phyloP scores from a whole-genome alignment of 2,888 invertebrate genomes.

The Sipunculus nudus region DNA sequence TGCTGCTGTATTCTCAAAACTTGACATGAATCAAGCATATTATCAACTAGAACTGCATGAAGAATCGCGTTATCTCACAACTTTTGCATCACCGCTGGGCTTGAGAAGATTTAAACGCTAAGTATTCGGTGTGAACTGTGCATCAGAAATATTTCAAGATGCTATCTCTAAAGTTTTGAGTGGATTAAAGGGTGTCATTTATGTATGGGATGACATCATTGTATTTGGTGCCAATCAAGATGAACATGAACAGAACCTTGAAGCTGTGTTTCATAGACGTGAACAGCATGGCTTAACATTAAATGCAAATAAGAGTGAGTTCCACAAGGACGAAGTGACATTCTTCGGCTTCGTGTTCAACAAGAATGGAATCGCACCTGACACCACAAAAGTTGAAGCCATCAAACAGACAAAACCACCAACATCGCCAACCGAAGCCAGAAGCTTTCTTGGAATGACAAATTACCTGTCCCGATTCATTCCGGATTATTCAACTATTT shows the following conservation, averaged over 20 bases:
- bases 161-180: conserved; percentile 10
- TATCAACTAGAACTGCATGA: conserved; percentile 12
- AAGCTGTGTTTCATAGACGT: conserved; percentile 15
- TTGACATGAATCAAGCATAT: conserved; percentile 13
- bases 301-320: conserved; percentile 23
- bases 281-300: conserved; percentile 21
- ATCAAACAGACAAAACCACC: conserved; percentile 35
- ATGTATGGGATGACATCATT: conserved; percentile 24
- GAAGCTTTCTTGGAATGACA: conserved; percentile 41
- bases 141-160: conserved; percentile 23
- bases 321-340: not conserved
- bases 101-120: conserved; percentile 26
- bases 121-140: conserved; percentile 22
- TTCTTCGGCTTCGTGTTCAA: conserved; percentile 6
- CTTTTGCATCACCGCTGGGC: conserved; percentile 32
- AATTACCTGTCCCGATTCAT: conserved; percentile 44
- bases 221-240: conserved; percentile 8
- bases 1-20: conserved; percentile 10
- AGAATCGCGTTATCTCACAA: conserved; percentile 30
- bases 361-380: conserved; percentile 20
- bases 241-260: conserved; percentile 17
- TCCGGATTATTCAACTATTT: conserved; percentile 32
- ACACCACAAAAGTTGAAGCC: conserved; percentile 39
- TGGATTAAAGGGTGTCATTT: conserved; percentile 12
- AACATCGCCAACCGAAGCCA: conserved; percentile 35